Conservation (phyloP, 2,888 invertebrate genomes). For the Synergus gifuensis region DNA sequence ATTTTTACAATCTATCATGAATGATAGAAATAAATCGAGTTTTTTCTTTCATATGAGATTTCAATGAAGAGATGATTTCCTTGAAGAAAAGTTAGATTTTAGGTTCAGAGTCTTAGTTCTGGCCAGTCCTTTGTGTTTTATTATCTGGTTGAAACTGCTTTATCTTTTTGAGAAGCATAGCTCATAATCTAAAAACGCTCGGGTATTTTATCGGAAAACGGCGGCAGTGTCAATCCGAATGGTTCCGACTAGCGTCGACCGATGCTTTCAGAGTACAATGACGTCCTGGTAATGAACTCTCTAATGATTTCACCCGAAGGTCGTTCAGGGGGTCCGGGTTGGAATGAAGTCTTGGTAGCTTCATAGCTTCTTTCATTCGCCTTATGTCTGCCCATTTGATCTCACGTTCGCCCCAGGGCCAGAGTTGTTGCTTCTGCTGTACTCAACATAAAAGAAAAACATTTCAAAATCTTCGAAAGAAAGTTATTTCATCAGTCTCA, state of each 20-base stretch:
- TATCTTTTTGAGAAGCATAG: neutral
- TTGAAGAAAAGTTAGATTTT: neutral
- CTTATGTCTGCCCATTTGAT: conserved; percentile 2
- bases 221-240: neutral
- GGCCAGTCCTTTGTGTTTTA: neutral
- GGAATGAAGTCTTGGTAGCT: conserved; percentile 8
- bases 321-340: conserved; percentile 5
- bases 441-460: neutral
- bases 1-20: too few relatives aligned
- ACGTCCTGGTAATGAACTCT: conserved; percentile 36
- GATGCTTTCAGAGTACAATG: conserved; percentile 27
- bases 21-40: neutral
- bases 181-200: neutral
- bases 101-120: neutral
- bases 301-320: conserved; percentile 20
- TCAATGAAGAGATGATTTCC: too few relatives aligned
- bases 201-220: neutral
- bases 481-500: too few relatives aligned
- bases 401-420: neutral
- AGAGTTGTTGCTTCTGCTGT: conserved; percentile 2
- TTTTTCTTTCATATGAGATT: too few relatives aligned
- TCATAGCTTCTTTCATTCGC: neutral
- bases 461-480: neutral
- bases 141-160: neutral
- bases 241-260: neutral